Evolutionary conservation across 2,113 vertebrate species (phyloP).

Genomic region (Carassius auratus): DNA sequence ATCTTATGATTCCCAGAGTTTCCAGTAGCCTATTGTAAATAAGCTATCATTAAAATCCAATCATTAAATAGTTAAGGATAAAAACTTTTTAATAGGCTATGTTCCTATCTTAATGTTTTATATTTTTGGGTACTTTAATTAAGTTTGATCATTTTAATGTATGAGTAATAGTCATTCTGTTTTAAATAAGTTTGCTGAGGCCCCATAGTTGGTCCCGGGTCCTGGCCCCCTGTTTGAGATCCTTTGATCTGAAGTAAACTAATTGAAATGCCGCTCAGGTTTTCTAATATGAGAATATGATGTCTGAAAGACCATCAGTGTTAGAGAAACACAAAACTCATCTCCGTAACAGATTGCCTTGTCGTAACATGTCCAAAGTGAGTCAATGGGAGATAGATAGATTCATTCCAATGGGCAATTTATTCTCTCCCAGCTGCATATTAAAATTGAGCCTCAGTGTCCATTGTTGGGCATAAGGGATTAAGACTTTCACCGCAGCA

Average conservation of each 20-base stretch:
- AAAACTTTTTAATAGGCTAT: not conserved
- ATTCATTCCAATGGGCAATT: slow-evolving; percentile 65
- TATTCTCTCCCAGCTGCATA: slow-evolving; percentile 68
- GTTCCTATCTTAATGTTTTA: too few species aligned
- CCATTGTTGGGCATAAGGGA: slow-evolving; percentile 46
- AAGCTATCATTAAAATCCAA: too few species aligned
- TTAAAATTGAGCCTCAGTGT: slow-evolving; percentile 59
- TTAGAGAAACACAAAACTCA: slow-evolving; percentile 48
- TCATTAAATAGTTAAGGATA: too few species aligned
- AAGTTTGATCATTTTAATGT: not conserved
- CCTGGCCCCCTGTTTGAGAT: not conserved
- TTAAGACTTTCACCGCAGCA: slow-evolving; percentile 20
- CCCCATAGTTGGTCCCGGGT: not conserved
- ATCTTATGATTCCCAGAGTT: not conserved
- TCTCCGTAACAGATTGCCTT: slow-evolving; percentile 60
- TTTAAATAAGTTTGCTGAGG: not conserved
- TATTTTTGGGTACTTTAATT: not conserved
- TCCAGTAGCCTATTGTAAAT: not conserved
- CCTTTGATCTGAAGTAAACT: not conserved
- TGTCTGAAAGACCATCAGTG: slow-evolving; percentile 33
- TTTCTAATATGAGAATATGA: slow-evolving; percentile 33
- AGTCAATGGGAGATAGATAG: slow-evolving; percentile 64
- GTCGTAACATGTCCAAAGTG: slow-evolving; percentile 58
- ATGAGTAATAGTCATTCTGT: too few species aligned
- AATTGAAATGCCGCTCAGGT: slow-evolving; percentile 33